Conservation (phyloP, 2,888 invertebrate species). For the Mythimna vitellina region DNA sequence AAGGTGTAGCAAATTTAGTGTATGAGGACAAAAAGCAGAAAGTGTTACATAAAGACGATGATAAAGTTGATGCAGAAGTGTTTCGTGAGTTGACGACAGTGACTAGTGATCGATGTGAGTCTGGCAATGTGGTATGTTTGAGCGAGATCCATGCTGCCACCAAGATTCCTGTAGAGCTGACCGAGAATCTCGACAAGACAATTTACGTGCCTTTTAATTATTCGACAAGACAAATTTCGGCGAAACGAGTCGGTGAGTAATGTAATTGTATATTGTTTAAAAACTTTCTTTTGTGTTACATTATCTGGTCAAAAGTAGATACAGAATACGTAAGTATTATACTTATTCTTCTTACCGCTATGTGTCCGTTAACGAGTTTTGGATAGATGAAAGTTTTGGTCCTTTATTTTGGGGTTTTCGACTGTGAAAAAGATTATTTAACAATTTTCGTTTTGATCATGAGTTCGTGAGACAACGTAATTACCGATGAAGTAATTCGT, state of each 20-base stretch:
- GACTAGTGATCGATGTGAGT: conserved; percentile 84
- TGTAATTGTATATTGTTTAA: conserved; percentile 55
- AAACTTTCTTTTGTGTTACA: conserved; percentile 59
- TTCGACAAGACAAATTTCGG: conserved; percentile 84
- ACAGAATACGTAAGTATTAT: conserved; percentile 21
- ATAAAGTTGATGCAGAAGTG: conserved; percentile 67
- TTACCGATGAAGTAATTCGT: neutral
- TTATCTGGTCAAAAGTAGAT: conserved; percentile 30
- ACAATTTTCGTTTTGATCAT: neutral
- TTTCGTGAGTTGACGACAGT: conserved; percentile 83
- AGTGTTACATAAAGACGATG: conserved; percentile 80
- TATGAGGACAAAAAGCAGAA: conserved; percentile 76
- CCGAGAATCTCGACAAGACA: conserved; percentile 86
- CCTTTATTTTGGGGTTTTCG: neutral
- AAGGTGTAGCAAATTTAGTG: conserved; percentile 90
- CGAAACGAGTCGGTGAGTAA: conserved; percentile 87
- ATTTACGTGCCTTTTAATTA: conserved; percentile 94
- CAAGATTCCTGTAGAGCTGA: conserved; percentile 88
- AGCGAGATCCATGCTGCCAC: conserved; percentile 89
- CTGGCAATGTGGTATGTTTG: conserved; percentile 89
- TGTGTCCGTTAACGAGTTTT: conserved; percentile 33
- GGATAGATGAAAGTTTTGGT: conserved; percentile 24
- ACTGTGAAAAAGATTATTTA: conserved; percentile 12
- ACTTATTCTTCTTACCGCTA: conserved; percentile 20
- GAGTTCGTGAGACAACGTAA: neutral